These are phyloP conservation scores for Acleris literana DNA, from an alignment of 2,888 invertebrate genomes.

Conservation along the genomic window DNA sequence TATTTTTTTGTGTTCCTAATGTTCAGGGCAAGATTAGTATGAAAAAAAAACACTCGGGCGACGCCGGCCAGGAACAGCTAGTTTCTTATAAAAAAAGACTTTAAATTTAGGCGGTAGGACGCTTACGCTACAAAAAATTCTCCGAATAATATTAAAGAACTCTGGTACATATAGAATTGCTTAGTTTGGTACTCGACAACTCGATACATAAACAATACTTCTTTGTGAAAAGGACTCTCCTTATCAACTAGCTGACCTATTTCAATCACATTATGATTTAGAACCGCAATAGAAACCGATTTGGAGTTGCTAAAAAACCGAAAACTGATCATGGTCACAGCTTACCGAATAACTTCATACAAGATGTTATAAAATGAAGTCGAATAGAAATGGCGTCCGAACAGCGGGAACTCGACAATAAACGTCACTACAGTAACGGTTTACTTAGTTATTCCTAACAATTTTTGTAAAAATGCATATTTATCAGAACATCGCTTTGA, in stretches of 20 bases:
- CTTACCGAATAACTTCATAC: constrained; percentile 3
- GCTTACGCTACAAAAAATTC: too few relatives aligned
- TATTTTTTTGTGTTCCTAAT: too few relatives aligned
- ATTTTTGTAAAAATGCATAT: constrained; percentile 12
- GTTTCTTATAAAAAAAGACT: too few relatives aligned
- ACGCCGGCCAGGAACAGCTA: too few relatives aligned
- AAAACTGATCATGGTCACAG: constrained; percentile 13
- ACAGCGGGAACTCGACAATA: constrained; percentile 22
- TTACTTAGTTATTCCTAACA: not conserved
- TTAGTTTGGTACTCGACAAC: too few relatives aligned
- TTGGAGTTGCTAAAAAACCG: constrained; percentile 15
- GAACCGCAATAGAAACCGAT: constrained; percentile 8
- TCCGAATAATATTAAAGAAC: too few relatives aligned
- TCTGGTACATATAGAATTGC: too few relatives aligned
- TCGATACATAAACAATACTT: too few relatives aligned
- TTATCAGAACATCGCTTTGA: constrained; percentile 11
- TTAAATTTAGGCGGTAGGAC: too few relatives aligned
- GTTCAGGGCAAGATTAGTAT: too few relatives aligned
- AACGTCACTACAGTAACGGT: constrained; percentile 22
- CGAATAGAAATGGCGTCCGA: constrained; percentile 27
- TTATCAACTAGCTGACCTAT: constrained; percentile 1
- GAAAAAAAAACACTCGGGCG: too few relatives aligned
- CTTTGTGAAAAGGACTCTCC: too few relatives aligned
- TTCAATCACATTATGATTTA: constrained; percentile 24
- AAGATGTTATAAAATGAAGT: constrained; percentile 16